Percentiles rank a stretch among this genome's conserved stretches.
Conservation (phyloP, 2,888 invertebrate species). For the Acanthoscelides obtectus region DNA sequence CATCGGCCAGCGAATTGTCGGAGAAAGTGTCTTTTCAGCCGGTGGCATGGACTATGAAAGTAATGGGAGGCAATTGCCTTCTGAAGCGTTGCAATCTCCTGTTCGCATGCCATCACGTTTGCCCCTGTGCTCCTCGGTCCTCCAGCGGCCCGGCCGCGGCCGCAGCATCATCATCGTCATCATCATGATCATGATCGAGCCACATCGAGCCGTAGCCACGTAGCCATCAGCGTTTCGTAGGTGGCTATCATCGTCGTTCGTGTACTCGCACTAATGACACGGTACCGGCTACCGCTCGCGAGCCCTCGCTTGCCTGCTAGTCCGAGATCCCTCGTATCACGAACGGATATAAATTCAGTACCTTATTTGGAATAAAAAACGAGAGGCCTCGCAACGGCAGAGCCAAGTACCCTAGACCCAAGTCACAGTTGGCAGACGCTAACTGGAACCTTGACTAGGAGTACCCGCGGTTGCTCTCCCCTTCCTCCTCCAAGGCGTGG, state of each 20-base stretch:
- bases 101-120: neutral
- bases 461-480: no score
- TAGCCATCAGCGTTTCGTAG: conserved; percentile 21
- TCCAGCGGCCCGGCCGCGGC: neutral
- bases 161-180: conserved; percentile 5
- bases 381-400: no score
- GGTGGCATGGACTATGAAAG: neutral
- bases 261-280: conserved; percentile 24
- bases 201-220: no score
- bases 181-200: conserved; percentile 12
- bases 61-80: neutral
- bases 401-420: no score
- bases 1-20: neutral
- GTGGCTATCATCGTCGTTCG: conserved; percentile 19
- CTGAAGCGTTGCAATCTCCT: neutral
- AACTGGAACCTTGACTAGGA: no score
- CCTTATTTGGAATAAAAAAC: no score
- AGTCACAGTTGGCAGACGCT: no score
- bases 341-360: no score
- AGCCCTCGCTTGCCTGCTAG: conserved; percentile 2
- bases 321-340: no score
- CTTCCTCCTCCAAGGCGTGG: no score
- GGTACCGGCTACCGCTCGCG: conserved; percentile 28
- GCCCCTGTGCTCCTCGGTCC: neutral
- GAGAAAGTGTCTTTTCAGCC: neutral